Conservation (phyloP, 2,888 invertebrate species). For the Drosophila anomalipes region DNA sequence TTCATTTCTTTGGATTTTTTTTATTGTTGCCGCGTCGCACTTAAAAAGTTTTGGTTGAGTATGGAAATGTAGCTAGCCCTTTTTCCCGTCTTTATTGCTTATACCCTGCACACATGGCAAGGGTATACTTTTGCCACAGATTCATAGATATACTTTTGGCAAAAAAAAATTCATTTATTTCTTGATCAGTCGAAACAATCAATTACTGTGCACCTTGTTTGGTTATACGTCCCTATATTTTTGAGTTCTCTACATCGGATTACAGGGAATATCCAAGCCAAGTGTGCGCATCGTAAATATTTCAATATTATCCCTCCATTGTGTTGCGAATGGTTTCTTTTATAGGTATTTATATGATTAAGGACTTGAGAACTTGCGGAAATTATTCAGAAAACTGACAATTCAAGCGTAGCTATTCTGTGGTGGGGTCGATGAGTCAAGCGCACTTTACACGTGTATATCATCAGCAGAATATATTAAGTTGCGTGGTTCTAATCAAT, state of each 20-base stretch:
- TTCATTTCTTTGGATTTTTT: slow-evolving; percentile 8
- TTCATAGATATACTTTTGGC: background rate
- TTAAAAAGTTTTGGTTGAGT: slow-evolving; percentile 31
- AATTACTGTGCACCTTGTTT: background rate
- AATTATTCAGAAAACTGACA: slow-evolving; percentile 43
- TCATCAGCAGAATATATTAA: slow-evolving; percentile 22
- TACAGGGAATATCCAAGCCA: background rate
- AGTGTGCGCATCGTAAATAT: background rate
- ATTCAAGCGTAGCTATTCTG: slow-evolving; percentile 30
- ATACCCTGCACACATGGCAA: background rate
- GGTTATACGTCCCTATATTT: background rate
- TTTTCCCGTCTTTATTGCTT: background rate
- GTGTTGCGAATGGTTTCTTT: slow-evolving; percentile 21
- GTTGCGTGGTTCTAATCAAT: slow-evolving; percentile 57
- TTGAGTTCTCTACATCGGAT: no score
- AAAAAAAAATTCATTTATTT: background rate
- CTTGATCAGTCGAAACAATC: background rate
- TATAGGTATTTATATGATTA: slow-evolving; percentile 61
- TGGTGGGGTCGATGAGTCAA: background rate
- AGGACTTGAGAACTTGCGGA: slow-evolving; percentile 53
- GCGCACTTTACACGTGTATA: slow-evolving; percentile 34
- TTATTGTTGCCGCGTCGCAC: slow-evolving; percentile 12
- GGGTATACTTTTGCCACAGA: background rate
- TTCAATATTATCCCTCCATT: slow-evolving; percentile 6
- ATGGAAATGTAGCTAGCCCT: slow-evolving; percentile 4